These are phyloP conservation scores for Trypoxylus dichotomus DNA, from an alignment of 1,140 invertebrate species.

Conservation along the genomic window DNA sequence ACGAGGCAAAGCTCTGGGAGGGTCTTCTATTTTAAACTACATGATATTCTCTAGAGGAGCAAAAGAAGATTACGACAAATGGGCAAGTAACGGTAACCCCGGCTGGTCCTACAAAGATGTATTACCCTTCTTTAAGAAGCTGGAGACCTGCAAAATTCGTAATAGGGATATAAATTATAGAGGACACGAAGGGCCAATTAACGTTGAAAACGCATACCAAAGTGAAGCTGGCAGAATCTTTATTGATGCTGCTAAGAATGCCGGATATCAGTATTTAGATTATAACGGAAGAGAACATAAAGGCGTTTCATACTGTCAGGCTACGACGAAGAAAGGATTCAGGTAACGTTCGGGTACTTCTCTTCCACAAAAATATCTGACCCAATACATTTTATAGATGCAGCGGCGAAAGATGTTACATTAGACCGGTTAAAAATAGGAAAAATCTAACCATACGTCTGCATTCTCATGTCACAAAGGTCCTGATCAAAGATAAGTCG, in stretches of 20 bases:
- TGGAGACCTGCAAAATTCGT: constrained; percentile 50
- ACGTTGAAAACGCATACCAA: constrained; percentile 23
- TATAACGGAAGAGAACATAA: constrained; percentile 55
- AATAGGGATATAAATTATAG: constrained; percentile 45
- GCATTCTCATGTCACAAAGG: constrained; percentile 75
- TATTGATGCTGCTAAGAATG: constrained; percentile 58
- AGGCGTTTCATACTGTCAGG: constrained; percentile 38
- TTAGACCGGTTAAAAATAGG: constrained; percentile 75
- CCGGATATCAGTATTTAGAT: constrained; percentile 59
- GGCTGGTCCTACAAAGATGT: constrained; percentile 62
- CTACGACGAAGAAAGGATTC: constrained; percentile 46
- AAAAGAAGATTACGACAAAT: constrained; percentile 85
- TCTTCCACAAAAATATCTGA: too few relatives aligned
- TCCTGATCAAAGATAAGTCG: constrained; percentile 75
- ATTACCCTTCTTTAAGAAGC: constrained; percentile 57
- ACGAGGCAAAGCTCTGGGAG: constrained; percentile 73
- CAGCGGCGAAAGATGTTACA: constrained; percentile 84
- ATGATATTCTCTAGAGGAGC: constrained; percentile 95
- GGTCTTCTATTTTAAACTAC: constrained; percentile 85
- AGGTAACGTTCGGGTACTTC: too few relatives aligned
- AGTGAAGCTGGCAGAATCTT: constrained; percentile 45
- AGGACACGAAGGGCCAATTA: constrained; percentile 49
- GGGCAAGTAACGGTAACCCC: constrained; percentile 78
- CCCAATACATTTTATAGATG: constrained; percentile 68
- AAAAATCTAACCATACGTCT: constrained; percentile 83